phyloP scores from a whole-genome alignment of 2,113 vertebrate species.

The Psammodynastes pulverulentus region DNA sequence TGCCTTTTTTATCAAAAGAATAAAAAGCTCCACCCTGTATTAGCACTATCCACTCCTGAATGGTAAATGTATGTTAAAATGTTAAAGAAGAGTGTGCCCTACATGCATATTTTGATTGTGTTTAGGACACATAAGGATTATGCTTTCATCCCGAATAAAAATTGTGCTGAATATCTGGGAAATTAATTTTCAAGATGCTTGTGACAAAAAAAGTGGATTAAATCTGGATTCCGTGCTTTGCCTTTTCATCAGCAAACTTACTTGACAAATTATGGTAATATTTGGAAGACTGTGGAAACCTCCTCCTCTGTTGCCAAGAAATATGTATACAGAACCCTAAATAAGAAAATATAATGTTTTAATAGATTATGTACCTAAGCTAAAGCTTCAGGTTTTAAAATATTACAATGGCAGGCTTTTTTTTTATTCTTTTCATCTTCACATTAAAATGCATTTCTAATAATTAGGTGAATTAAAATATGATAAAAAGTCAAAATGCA shows the following conservation, averaged over 20 bases:
- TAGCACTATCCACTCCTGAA: neutral
- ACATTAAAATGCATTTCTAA: neutral
- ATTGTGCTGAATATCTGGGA: neutral
- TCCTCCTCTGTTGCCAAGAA: constrained; percentile 57
- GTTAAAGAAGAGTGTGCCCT: neutral
- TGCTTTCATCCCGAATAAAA: neutral
- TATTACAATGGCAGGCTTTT: neutral
- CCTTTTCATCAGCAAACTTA: constrained; percentile 28
- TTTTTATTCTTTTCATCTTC: neutral
- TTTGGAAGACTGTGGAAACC: constrained; percentile 58
- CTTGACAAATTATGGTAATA: constrained; percentile 69
- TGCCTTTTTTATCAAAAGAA: neutral
- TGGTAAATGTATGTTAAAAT: neutral
- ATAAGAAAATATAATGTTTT: neutral
- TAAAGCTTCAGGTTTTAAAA: neutral
- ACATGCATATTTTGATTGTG: neutral
- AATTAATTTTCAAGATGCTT: neutral
- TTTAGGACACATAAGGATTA: neutral
- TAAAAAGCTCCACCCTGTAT: neutral
- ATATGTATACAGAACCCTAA: constrained; percentile 74
- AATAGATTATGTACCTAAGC: constrained; percentile 2
- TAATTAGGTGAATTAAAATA: neutral
- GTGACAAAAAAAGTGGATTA: neutral
- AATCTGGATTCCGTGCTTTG: neutral
- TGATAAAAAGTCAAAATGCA: neutral